phyloP scores from a whole-genome alignment of 2,113 vertebrate species.

The Vidua chalybeata region DNA sequence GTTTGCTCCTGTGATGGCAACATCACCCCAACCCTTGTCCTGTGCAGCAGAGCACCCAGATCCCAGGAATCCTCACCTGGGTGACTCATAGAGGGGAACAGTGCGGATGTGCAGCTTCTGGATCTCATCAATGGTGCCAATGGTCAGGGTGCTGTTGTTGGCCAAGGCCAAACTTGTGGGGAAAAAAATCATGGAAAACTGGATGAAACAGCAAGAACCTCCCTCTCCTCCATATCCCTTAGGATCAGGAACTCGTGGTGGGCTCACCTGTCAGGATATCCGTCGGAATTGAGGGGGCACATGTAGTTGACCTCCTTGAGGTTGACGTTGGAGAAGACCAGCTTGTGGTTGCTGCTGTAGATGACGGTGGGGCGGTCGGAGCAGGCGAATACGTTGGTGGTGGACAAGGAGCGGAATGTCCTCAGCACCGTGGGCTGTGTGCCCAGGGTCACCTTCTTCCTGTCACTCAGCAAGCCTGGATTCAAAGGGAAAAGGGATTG shows the following conservation, averaged over 20 bases:
- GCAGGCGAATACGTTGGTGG: conserved; percentile 97
- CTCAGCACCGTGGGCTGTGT: conserved; percentile 96
- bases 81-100: conserved; percentile 93
- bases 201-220: neutral
- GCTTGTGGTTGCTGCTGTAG: conserved; percentile 99
- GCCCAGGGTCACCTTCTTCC: conserved; percentile 97
- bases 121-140: conserved; percentile 97
- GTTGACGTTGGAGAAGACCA: conserved; percentile 99
- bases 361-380: conserved; percentile 98
- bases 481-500: neutral
- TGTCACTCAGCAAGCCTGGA: conserved; percentile 88
- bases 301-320: conserved; percentile 99
- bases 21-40: rapidly evolving
- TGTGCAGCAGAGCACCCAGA: neutral
- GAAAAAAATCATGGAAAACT: neutral
- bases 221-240: neutral
- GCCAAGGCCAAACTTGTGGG: conserved; percentile 87
- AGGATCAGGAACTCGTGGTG: neutral
- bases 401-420: conserved; percentile 96
- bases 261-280: conserved; percentile 93
- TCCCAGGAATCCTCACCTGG: conserved; percentile 80
- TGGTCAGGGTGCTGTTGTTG: conserved; percentile 98
- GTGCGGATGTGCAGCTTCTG: conserved; percentile 99
- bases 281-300: conserved; percentile 98
- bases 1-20: rapidly evolving